phyloP scores from a whole-genome alignment of 2,113 vertebrate genomes.

The Sylvia atricapilla region DNA sequence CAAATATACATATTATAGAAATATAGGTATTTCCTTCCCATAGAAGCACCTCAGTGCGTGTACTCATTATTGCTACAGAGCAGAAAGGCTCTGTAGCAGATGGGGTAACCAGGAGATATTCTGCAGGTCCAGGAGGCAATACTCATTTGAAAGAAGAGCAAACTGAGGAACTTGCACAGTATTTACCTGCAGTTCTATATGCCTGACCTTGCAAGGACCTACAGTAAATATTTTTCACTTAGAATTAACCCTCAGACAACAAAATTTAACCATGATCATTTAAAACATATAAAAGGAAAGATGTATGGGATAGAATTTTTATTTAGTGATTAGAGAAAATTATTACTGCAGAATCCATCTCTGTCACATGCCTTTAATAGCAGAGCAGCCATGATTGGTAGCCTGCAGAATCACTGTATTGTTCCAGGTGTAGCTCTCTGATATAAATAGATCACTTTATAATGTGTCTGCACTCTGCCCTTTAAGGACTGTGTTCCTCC shows the following conservation, averaged over 20 bases:
- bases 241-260: background rate
- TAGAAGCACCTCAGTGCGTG: background rate
- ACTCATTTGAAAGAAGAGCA: background rate
- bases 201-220: background rate
- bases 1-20: background rate
- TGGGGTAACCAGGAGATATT: background rate
- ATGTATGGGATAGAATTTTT: background rate
- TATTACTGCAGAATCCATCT: background rate
- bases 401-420: background rate
- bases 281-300: background rate
- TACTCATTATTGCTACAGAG: background rate
- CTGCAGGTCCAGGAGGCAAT: background rate
- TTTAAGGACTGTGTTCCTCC: background rate
- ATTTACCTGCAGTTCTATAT: background rate
- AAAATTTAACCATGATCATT: background rate
- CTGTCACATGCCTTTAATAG: background rate
- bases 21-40: background rate
- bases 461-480: background rate
- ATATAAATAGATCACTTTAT: background rate
- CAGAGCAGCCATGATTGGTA: background rate
- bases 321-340: background rate
- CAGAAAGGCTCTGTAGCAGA: background rate
- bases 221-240: background rate
- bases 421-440: background rate
- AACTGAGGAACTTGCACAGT: background rate